Percentiles rank a stretch among this genome's conserved stretches.
phyloP scores from a whole-genome alignment of 2,797 vertebrate species.

The Avahi laniger region DNA sequence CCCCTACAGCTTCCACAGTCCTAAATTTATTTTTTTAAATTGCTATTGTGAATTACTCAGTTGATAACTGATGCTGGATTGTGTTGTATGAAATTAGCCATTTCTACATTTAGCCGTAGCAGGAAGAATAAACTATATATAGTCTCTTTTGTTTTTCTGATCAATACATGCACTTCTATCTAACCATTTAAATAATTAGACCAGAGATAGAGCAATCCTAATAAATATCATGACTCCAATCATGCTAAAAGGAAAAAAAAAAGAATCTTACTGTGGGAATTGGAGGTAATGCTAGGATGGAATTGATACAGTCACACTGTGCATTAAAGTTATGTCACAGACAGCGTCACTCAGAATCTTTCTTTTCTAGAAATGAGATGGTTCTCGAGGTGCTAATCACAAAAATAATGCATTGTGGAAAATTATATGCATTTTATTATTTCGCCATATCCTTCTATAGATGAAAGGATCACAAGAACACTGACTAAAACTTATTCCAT shows the following conservation, averaged over 20 bases:
- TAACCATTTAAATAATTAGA: conserved; percentile 63
- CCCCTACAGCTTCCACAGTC: not conserved
- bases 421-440: conserved; percentile 64
- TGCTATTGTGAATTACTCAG: not conserved
- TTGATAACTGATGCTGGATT: conserved; percentile 40
- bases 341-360: conserved; percentile 58
- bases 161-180: not conserved
- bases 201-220: not conserved
- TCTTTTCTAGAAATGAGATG: conserved; percentile 62
- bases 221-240: conserved; percentile 11
- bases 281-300: conserved; percentile 59
- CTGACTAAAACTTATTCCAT: conserved; percentile 41
- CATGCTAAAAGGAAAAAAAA: not conserved
- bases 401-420: conserved; percentile 59
- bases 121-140: conserved; percentile 10
- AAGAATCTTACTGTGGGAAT: conserved; percentile 48
- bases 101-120: conserved; percentile 45
- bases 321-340: conserved; percentile 22
- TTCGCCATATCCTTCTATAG: conserved; percentile 52
- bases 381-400: conserved; percentile 50
- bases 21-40: conserved; percentile 56
- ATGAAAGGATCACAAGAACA: conserved; percentile 57
- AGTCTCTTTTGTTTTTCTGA: conserved; percentile 56
- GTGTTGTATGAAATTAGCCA: conserved; percentile 33
- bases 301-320: conserved; percentile 63